A percentile compares a stretch with the other conserved stretches of the same genome.
Evolutionary conservation across 2,888 invertebrate species (phyloP).

Genomic region (Baccha elongata): DNA sequence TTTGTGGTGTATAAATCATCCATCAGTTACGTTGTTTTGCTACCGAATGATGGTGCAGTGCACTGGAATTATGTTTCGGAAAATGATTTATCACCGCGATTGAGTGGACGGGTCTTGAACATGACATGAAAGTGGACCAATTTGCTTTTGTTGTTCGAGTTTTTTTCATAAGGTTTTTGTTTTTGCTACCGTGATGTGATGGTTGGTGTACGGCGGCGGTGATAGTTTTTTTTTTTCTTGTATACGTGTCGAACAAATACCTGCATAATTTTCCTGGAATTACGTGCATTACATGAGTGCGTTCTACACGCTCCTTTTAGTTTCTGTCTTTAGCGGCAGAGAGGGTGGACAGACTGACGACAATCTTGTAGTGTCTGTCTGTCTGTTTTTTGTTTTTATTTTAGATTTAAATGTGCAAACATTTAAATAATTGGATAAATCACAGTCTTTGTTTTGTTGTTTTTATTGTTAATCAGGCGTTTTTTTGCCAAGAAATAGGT

Average conservation of each 20-base stretch:
- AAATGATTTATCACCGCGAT: conserved; percentile 73
- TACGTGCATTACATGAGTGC: conserved; percentile 48
- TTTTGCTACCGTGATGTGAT: conserved; percentile 27
- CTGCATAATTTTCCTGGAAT: conserved; percentile 59
- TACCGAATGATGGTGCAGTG: conserved; percentile 24
- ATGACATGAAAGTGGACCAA: conserved; percentile 75
- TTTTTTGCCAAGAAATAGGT: conserved; percentile 15
- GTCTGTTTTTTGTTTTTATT: conserved; percentile 8
- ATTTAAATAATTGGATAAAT: conserved; percentile 48
- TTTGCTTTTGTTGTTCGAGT: conserved; percentile 74
- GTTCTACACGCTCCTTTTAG: background rate
- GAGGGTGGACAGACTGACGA: background rate
- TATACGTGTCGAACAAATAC: conserved; percentile 64
- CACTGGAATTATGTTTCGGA: conserved; percentile 72
- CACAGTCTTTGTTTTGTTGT: conserved; percentile 13
- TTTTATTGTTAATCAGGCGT: conserved; percentile 27
- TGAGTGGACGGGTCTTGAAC: conserved; percentile 71
- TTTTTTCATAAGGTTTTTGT: conserved; percentile 44
- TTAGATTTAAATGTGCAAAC: conserved; percentile 24
- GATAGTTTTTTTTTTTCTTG: conserved; percentile 55
- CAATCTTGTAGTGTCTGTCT: conserved; percentile 4
- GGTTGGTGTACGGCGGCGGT: conserved; percentile 2
- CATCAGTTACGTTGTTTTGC: conserved; percentile 28
- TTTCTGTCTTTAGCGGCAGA: background rate
- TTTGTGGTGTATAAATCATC: conserved; percentile 55